These are phyloP conservation scores for Agriopis leucophaearia DNA, from an alignment of 2,888 invertebrate species.

Conservation along the genomic window DNA sequence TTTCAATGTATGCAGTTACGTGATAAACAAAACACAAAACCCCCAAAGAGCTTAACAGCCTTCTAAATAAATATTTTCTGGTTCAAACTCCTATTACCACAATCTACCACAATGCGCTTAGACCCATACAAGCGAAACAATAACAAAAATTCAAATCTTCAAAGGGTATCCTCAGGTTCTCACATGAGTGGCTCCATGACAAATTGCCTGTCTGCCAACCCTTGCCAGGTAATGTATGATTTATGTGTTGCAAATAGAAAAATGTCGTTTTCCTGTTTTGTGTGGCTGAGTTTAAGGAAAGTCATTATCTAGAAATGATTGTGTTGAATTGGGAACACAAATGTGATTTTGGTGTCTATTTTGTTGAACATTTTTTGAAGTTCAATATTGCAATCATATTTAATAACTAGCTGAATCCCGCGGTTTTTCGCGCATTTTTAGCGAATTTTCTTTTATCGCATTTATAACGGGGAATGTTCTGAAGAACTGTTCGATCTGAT, in stretches of 20 bases:
- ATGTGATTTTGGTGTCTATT: not conserved
- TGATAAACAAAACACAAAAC: not conserved
- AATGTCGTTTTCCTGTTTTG: conserved; percentile 49
- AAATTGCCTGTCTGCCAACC: conserved; percentile 81
- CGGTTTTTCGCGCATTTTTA: no score
- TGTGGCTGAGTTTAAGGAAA: conserved; percentile 22
- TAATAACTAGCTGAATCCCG: no score
- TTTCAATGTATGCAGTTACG: no score
- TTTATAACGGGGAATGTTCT: no score
- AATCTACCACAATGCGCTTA: conserved; percentile 22
- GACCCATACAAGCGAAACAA: conserved; percentile 42
- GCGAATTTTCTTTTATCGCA: no score
- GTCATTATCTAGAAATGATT: conserved; percentile 36
- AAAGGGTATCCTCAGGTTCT: conserved; percentile 70
- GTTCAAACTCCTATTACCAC: not conserved
- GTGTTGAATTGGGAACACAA: conserved; percentile 15
- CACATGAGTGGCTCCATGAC: conserved; percentile 77
- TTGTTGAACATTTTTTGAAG: not conserved
- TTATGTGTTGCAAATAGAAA: conserved; percentile 77
- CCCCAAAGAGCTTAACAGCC: not conserved
- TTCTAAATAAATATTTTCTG: conserved; percentile 14
- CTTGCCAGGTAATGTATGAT: conserved; percentile 83
- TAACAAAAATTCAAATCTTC: conserved; percentile 64
- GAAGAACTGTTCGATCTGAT: no score
- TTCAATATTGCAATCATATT: not conserved